Evolutionary conservation across 2,113 vertebrate genomes (phyloP).

Genomic region (Melospiza georgiana): DNA sequence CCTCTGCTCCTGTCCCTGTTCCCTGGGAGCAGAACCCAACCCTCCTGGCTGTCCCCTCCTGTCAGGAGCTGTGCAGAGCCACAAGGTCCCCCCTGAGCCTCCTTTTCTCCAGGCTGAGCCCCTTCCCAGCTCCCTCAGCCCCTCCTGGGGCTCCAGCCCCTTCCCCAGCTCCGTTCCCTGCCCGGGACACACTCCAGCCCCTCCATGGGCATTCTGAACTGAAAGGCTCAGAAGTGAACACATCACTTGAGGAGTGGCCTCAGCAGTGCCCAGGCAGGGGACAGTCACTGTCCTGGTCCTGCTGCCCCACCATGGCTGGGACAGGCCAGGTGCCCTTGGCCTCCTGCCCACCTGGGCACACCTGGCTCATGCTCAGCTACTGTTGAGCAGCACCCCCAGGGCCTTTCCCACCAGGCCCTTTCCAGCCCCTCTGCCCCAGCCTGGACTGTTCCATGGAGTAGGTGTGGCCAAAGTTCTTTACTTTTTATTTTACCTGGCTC

Average conservation of each 20-base stretch:
- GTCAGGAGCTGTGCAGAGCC: not conserved
- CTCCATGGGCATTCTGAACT: fast-evolving
- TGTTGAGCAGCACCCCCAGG: not conserved
- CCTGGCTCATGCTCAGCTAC: not conserved
- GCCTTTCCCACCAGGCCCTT: not conserved
- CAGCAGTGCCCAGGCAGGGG: not conserved
- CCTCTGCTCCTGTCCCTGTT: no score
- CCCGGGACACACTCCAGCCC: not conserved
- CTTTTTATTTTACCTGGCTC: not conserved
- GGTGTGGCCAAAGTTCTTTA: fast-evolving
- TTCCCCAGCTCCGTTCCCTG: fast-evolving
- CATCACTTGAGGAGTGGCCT: not conserved
- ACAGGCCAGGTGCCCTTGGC: not conserved
- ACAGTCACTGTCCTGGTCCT: not conserved
- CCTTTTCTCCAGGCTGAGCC: not conserved
- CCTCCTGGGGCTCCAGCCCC: fast-evolving
- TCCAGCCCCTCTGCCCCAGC: not conserved
- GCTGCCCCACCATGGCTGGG: not conserved
- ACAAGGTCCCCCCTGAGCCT: fast-evolving
- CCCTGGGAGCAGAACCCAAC: no score
- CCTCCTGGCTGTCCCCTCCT: no score
- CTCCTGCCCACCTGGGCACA: not conserved
- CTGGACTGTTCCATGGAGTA: not conserved
- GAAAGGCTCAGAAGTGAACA: not conserved
- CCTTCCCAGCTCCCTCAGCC: not conserved